Percentiles rank a stretch among this genome's conserved stretches.
Evolutionary conservation across 2,113 vertebrate species (phyloP).

Genomic region (Lophochroa leadbeateri): DNA sequence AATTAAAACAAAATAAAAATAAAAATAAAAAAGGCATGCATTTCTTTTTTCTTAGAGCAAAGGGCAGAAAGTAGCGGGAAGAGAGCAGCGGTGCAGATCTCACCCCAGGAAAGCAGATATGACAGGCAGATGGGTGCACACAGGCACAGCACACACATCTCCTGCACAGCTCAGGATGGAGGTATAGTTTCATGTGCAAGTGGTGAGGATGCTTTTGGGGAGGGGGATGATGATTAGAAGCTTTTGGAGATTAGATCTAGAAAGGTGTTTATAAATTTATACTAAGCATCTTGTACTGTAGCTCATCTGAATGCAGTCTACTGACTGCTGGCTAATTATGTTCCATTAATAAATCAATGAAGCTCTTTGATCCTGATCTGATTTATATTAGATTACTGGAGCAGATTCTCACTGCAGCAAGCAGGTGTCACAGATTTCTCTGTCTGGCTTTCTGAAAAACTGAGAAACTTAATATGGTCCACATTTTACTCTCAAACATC

Average conservation of each 20-base stretch:
- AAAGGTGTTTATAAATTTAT: background rate
- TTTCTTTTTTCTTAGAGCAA: background rate
- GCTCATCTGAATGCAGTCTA: background rate
- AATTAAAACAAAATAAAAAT: background rate
- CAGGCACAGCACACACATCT: background rate
- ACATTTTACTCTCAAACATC: background rate
- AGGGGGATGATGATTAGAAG: background rate
- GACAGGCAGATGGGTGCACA: background rate
- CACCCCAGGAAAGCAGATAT: no score
- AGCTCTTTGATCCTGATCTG: background rate
- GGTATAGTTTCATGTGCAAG: background rate
- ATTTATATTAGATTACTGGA: background rate
- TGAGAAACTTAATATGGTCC: background rate
- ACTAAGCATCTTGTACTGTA: background rate
- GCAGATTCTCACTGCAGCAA: background rate
- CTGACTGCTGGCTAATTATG: slow-evolving; percentile 8
- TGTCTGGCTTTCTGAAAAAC: background rate
- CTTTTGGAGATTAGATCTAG: background rate
- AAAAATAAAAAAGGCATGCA: background rate
- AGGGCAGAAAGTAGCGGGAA: background rate
- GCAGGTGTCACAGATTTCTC: background rate
- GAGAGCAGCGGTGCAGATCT: background rate
- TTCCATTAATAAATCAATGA: slow-evolving; percentile 39
- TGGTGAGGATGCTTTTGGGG: background rate
- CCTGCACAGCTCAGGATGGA: background rate